Base-by-base conservation (phyloP, 2,797 vertebrate genomes). In the Thamnophis elegans region DNA sequence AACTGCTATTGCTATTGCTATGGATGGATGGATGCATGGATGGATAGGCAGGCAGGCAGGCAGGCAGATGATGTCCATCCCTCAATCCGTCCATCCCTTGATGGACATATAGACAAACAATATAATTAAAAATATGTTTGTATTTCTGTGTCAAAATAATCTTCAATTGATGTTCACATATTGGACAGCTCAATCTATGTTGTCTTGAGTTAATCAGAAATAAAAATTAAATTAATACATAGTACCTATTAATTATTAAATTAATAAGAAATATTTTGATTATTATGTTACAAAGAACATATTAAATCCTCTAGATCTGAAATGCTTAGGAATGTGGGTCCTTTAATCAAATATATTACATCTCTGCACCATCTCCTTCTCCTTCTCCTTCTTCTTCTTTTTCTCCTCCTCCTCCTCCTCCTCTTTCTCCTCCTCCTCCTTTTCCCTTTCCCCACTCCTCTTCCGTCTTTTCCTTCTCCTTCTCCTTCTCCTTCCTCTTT, bases 361-460 rank as follows among this genome's bases (percentile, higher is more conserved):
- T 32, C n/a, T 73, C 65, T 68, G 65, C n/a, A 32, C 5, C 18
- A 13, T 32, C 59, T 59, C 32, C 32, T 36, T 36, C 60, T 12
- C n/a, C 60, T 13, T 65, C 60, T 13, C n/a, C 26, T 2, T 65
- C 60, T 5, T 65, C 60, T 5, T 65, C 60, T 28, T 28, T 60
- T 14, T 65, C 62, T 5, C 5, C 28, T 13, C n/a, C 60, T 5
- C 5, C 62, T 1, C 14, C 60, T 1, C 5, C 26, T 0, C 62
- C 3, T 12, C 1, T 25, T 62, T 1, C 10, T 32, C 12, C 4
- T 65, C 13, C 5, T 68, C 0, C 16, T 73, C 16, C 32, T 20
- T 8, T 2, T 32, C 3, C 14, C 2, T 1, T 0, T 68, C 26
- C 5, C 28, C 14, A 26, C 1, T 2, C 4, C 14, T 6, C 16